Conservation (phyloP, 1,140 invertebrate genomes). For the Lerema accius region DNA sequence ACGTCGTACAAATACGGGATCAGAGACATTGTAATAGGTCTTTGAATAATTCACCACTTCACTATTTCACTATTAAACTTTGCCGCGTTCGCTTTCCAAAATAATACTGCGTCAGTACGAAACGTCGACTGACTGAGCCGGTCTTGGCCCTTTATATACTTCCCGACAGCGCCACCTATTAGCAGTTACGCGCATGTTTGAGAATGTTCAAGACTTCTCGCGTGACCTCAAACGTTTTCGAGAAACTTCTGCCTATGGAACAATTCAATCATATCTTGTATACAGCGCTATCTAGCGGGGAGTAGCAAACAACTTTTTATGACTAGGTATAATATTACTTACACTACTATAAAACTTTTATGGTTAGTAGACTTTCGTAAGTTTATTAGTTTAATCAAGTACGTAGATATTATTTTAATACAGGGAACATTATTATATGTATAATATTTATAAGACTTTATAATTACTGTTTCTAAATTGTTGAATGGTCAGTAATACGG, state of each 20-base stretch:
- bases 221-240: slow-evolving; percentile 27
- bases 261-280: slow-evolving; percentile 18
- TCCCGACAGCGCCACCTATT: slow-evolving; percentile 57
- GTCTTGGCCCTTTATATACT: slow-evolving; percentile 54
- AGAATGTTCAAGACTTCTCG: slow-evolving; percentile 50
- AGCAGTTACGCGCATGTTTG: slow-evolving; percentile 23
- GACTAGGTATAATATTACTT: background rate
- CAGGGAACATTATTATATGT: no score
- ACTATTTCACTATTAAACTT: slow-evolving; percentile 6
- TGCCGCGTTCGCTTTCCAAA: background rate
- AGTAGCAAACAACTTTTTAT: slow-evolving; percentile 40
- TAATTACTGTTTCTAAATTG: no score
- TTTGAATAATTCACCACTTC: slow-evolving; percentile 26
- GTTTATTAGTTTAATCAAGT: no score
- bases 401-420: no score
- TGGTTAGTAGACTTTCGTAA: no score
- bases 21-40: slow-evolving; percentile 58
- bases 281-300: slow-evolving; percentile 48
- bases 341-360: no score
- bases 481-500: no score
- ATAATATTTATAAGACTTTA: no score
- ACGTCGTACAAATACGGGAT: slow-evolving; percentile 59
- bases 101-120: slow-evolving; percentile 24
- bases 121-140: slow-evolving; percentile 35
- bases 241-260: slow-evolving; percentile 31